Evolutionary conservation across 2,113 vertebrate species (phyloP), one percentile per base, ranked within the genome.

Genomic region (Platysternon megacephalum): DNA sequence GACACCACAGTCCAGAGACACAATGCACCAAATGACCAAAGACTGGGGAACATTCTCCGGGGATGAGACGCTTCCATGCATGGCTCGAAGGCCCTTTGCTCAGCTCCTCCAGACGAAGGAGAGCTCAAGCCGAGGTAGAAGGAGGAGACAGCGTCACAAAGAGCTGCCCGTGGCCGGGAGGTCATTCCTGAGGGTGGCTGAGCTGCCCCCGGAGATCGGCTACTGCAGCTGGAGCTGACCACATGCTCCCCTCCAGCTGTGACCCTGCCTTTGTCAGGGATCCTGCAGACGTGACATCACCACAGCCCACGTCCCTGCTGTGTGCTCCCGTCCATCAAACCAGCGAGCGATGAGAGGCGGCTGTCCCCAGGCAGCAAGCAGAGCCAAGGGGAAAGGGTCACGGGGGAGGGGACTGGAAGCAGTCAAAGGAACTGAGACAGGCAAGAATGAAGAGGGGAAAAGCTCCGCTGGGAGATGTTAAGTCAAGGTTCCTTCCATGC

Each of bases 221-320:
- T 48, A 53, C 58, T 86, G 96, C 97, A 97, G 97, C 98, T 98
- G 98, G 94, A 91, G 87, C 56, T 90, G 93, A 88, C 97, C 48
- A 2, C 0, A 6, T 44, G 76, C 58, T 95, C 3, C 0, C 83
- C 83, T 35, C 44, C 46, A 68, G 58, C 29, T 32, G 46, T 21
- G 44, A 86, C 86, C 91, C 92, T 79, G 88, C 46, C 26, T 1
- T 58, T 8, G 42, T 74, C 85, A 86, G 91, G 61, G 91, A 84
- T 95, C 79, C 88, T 91, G 52, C 86, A 97, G 96, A 94, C 94
- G 93, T 96, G 86, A 96, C 88, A 79, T 97, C 97, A 97, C 93
- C 91, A 2, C 95, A 93, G 95, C 95, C 97, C 96, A 93, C 46
- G 6, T 90, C 94, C 87, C 56, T 19, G 58, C 46, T 1, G 0